phyloP scores from a whole-genome alignment of 2,797 vertebrate genomes.

The Ctenosaura bakeri region DNA sequence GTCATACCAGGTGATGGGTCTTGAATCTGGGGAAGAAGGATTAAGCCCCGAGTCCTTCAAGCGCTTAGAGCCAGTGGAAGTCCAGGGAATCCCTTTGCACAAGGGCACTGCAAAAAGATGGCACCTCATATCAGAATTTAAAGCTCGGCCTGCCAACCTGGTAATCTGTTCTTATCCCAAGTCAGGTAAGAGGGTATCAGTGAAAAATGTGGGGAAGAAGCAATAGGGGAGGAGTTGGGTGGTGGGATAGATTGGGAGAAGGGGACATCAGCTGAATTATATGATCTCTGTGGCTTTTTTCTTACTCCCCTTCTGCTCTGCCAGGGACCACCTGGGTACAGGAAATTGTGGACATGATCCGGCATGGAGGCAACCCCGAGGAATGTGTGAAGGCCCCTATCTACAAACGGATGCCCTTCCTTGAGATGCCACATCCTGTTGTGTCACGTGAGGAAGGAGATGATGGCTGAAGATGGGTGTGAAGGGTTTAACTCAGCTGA shows the following conservation, averaged over 20 bases:
- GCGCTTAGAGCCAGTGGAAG: not conserved
- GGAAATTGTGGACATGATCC: constrained; percentile 65
- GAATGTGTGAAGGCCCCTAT: constrained; percentile 14
- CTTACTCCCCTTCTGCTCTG: not conserved
- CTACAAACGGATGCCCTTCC: constrained; percentile 19
- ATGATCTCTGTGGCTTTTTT: not conserved
- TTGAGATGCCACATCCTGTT: not conserved
- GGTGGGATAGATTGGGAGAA: not conserved
- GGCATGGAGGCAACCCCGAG: constrained; percentile 14
- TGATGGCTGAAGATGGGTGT: not conserved
- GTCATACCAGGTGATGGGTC: not conserved
- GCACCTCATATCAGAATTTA: constrained; percentile 80
- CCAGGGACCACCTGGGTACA: constrained; percentile 66
- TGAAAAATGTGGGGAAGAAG: not conserved
- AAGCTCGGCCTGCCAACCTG: constrained; percentile 82
- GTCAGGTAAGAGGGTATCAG: constrained; percentile 81
- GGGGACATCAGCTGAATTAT: not conserved
- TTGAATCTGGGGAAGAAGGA: not conserved
- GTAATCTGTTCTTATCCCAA: constrained; percentile 90
- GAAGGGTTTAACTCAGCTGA: too few species aligned
- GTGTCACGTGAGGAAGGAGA: not conserved
- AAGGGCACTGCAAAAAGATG: constrained; percentile 65
- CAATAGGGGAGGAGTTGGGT: too few species aligned
- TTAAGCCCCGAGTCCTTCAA: not conserved
- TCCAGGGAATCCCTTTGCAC: constrained; percentile 72